Conservation (phyloP, 2,888 invertebrate genomes). For the Cheilosia impressa region DNA sequence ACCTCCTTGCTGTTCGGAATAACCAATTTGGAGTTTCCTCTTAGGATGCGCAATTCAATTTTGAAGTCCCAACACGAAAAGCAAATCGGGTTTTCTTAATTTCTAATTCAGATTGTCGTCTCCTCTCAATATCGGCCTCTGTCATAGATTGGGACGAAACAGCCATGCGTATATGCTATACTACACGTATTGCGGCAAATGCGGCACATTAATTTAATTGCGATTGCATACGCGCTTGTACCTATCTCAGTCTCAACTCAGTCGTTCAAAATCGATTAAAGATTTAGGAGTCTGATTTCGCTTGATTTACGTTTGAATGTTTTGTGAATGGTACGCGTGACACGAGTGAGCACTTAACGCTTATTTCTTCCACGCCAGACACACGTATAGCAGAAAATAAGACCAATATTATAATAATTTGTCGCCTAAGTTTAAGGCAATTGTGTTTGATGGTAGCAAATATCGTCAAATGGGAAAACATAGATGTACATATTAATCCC, state of each 20-base stretch:
- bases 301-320: slow-evolving; percentile 7
- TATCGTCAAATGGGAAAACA: no score
- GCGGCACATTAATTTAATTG: slow-evolving; percentile 49
- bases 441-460: no score
- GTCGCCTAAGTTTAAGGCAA: neutral
- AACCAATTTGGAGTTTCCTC: slow-evolving; percentile 7
- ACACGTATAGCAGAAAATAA: neutral
- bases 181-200: slow-evolving; percentile 5
- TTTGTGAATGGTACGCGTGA: slow-evolving; percentile 7
- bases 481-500: no score
- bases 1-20: slow-evolving; percentile 12
- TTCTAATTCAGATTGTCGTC: slow-evolving; percentile 37
- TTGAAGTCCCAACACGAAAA: slow-evolving; percentile 35
- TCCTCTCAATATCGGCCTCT: neutral
- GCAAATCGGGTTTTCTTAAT: slow-evolving; percentile 23
- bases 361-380: neutral
- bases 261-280: slow-evolving; percentile 46
- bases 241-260: neutral
- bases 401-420: slow-evolving; percentile 12
- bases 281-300: slow-evolving; percentile 33
- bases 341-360: slow-evolving; percentile 27
- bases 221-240: slow-evolving; percentile 19
- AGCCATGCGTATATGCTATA: neutral
- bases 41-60: slow-evolving; percentile 21
- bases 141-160: slow-evolving; percentile 11